Evolutionary conservation across 2,888 invertebrate genomes (phyloP), one percentile per base, ranked within the genome.

Genomic region (Microdon myrmicae): DNA sequence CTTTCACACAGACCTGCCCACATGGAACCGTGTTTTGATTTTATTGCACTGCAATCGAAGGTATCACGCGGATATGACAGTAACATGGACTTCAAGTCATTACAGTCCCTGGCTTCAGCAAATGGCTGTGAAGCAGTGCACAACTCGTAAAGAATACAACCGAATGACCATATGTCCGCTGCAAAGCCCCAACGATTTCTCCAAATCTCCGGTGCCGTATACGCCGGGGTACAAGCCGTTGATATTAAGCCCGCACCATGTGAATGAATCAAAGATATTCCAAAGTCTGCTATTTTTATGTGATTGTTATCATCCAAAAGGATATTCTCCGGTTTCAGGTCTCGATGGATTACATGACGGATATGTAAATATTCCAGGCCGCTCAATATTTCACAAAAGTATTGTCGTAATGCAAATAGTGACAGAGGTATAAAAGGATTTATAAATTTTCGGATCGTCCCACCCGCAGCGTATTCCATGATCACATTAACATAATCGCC

Each of bases 271-370:
- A 73, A 67, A 3, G 80, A 75, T 10, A 89, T 82, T 1, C 89
- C 89, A 25, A 89, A 82, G 74, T 89, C 89, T 4, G 89, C 89
- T n/a, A 89, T 81, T 74, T 90, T 90, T 1, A 88, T 85, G 1
- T 84, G 81, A 22, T 87, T 86, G 34, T 82, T 78, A 1, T 81
- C 81, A 26, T 86, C 87, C 45, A 89, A 82, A 72, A 90, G 86
- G 26, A 90, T 86, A 74, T 90, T 90, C 20, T 88, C 89, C 4
- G 89, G 89, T 74, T 90, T 90, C 67, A 89, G 86, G 74, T 90
- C 89, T 8, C 85, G 76, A 71, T 86, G 85, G 12, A 84, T 77
- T 3, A 85, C 81, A 68, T 76, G 71, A 1, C 77, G 75, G 20
- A 78, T 75, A 53, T 80, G 79, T 35, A 80, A 67, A 53, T 78